Evolutionary conservation across 2,888 invertebrate species (phyloP).

Genomic region (Neria commutata): DNA sequence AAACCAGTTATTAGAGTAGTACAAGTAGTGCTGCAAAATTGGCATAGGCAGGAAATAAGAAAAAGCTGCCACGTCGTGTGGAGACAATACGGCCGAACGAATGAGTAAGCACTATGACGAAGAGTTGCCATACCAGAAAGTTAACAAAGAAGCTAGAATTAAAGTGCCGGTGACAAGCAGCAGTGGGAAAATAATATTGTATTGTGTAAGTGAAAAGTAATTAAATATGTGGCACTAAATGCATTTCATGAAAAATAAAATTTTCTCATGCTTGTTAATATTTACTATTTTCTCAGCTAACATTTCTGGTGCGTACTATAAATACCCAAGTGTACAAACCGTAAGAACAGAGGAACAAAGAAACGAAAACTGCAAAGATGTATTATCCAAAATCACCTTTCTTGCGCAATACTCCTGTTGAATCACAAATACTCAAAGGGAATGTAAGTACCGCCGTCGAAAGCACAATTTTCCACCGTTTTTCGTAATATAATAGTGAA

Average conservation of each 20-base stretch:
- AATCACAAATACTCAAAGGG: constrained; percentile 55
- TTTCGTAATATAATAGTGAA: neutral
- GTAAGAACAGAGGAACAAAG: constrained; percentile 19
- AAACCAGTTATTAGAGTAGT: constrained; percentile 29
- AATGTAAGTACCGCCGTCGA: constrained; percentile 60
- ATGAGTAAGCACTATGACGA: constrained; percentile 13
- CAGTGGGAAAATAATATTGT: constrained; percentile 9
- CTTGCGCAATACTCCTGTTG: constrained; percentile 49
- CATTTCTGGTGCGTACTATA: too few relatives aligned
- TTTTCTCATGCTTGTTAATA: too few relatives aligned
- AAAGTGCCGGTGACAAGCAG: constrained; percentile 33
- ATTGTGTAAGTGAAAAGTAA: too few relatives aligned
- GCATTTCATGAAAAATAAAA: too few relatives aligned
- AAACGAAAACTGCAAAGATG: constrained; percentile 39
- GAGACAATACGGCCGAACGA: constrained; percentile 24
- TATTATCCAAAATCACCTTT: constrained; percentile 60
- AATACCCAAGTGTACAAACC: too few relatives aligned
- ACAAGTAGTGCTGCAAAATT: constrained; percentile 13
- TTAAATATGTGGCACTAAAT: too few relatives aligned
- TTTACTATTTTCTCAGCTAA: too few relatives aligned
- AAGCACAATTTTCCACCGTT: constrained; percentile 2
- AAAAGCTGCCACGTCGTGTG: constrained; percentile 54
- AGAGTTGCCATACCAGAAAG: constrained; percentile 5
- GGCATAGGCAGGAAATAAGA: constrained; percentile 22
- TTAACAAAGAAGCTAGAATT: too few relatives aligned